A percentile compares a stretch with the other conserved stretches of the same genome.
Evolutionary conservation across 92 coral and sea anemone species (phyloP).

Genomic region (Zoanthus sansibaricus): DNA sequence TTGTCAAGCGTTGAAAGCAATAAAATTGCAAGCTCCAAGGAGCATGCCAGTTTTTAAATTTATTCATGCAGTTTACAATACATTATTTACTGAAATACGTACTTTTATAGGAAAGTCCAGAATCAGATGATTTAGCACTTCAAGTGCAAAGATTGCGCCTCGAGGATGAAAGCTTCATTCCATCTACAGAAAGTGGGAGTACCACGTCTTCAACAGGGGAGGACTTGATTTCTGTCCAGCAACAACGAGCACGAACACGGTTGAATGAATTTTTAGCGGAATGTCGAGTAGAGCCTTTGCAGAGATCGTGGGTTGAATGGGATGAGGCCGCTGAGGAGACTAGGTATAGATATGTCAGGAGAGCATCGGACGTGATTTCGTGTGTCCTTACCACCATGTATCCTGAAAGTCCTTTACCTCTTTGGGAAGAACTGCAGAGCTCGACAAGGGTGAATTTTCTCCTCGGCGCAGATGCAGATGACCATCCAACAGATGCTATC

Average conservation of each 20-base stretch:
- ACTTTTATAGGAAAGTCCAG: background rate
- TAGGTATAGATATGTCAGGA: background rate
- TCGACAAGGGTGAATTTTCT: constrained; percentile 6
- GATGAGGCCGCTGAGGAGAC: constrained; percentile 8
- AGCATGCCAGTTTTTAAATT: background rate
- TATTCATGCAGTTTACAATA: background rate
- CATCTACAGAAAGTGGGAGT: constrained; percentile 8
- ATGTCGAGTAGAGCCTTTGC: background rate
- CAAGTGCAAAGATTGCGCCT: constrained; percentile 13
- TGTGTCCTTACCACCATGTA: constrained; percentile 7
- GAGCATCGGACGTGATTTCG: background rate
- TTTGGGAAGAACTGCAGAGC: constrained; percentile 8
- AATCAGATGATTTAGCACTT: constrained; percentile 13
- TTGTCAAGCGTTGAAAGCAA: background rate
- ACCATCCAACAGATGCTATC: constrained; percentile 5
- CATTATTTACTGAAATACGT: background rate
- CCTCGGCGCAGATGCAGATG: background rate
- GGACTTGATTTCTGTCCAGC: background rate
- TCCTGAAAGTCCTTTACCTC: constrained; percentile 2
- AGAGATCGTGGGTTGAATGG: background rate
- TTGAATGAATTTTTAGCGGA: background rate
- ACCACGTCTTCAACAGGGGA: constrained; percentile 9
- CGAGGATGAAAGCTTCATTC: constrained; percentile 5
- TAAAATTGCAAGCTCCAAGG: background rate
- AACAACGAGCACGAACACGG: constrained; percentile 1